phyloP scores from a whole-genome alignment of 2,113 vertebrate genomes.

The Corvus cornix region DNA sequence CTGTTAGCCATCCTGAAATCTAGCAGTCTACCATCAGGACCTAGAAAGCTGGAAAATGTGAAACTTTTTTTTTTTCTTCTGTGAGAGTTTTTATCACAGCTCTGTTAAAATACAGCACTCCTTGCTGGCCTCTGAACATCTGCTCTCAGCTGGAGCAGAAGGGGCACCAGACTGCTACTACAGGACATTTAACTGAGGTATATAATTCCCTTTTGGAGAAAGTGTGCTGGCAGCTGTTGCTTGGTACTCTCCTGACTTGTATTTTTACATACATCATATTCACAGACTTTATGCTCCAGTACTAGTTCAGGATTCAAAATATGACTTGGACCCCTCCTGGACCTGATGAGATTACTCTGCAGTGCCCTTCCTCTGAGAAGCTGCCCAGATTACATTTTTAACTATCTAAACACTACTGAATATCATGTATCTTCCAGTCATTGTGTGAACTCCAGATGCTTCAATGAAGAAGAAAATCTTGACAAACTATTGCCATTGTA shows the following conservation, averaged over 20 bases:
- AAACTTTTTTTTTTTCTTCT: not conserved
- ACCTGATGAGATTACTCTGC: not conserved
- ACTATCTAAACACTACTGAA: not conserved
- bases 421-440: not conserved
- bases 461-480: not conserved
- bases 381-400: not conserved
- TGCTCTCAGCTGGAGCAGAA: constrained; percentile 33
- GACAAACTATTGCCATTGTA: not conserved
- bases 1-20: not conserved
- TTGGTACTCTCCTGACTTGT: not conserved
- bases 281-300: not conserved
- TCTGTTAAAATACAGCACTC: not conserved
- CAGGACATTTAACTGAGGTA: not conserved
- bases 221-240: not conserved
- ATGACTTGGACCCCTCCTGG: not conserved
- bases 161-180: not conserved
- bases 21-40: not conserved
- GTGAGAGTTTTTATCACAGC: not conserved
- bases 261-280: not conserved
- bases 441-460: not conserved
- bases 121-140: not conserved
- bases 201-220: not conserved
- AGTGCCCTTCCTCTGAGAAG: not conserved
- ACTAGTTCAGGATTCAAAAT: not conserved
- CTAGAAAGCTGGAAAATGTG: not conserved